Evolutionary conservation across 1,140 invertebrate species (phyloP).

Genomic region (Bombus affinis): DNA sequence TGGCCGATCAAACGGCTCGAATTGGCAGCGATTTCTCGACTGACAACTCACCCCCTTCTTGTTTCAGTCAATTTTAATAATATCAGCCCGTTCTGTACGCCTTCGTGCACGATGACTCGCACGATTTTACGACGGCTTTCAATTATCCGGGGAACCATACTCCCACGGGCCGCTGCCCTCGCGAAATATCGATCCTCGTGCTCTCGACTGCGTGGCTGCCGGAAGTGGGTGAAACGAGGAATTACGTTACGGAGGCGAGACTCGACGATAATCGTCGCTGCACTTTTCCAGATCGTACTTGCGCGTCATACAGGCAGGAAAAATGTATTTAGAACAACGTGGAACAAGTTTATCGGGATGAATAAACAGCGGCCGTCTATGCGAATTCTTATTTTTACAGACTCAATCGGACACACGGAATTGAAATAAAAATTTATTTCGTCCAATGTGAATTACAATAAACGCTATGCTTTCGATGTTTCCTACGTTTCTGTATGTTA

Average conservation of each 20-base stretch:
- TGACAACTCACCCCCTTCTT: conserved; percentile 20
- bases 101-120: conserved; percentile 67
- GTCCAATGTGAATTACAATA: fast-evolving
- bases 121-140: conserved; percentile 71
- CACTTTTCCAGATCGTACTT: neutral
- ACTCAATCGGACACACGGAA: neutral
- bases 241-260: conserved; percentile 51
- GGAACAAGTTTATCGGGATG: neutral
- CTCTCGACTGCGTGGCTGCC: conserved; percentile 15
- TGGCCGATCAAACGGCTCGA: conserved; percentile 69
- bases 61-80: conserved; percentile 75
- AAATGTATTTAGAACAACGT: neutral
- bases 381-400: too few species aligned
- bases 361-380: too few species aligned
- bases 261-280: conserved; percentile 19
- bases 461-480: neutral
- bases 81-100: conserved; percentile 49
- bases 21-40: conserved; percentile 74
- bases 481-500: neutral
- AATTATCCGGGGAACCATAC: conserved; percentile 68
- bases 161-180: conserved; percentile 48
- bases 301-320: fast-evolving
- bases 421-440: too few species aligned
- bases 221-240: conserved; percentile 56
- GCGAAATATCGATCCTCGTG: conserved; percentile 66